phyloP scores from a whole-genome alignment of 2,797 vertebrate genomes.

The Xenopus petersii region DNA sequence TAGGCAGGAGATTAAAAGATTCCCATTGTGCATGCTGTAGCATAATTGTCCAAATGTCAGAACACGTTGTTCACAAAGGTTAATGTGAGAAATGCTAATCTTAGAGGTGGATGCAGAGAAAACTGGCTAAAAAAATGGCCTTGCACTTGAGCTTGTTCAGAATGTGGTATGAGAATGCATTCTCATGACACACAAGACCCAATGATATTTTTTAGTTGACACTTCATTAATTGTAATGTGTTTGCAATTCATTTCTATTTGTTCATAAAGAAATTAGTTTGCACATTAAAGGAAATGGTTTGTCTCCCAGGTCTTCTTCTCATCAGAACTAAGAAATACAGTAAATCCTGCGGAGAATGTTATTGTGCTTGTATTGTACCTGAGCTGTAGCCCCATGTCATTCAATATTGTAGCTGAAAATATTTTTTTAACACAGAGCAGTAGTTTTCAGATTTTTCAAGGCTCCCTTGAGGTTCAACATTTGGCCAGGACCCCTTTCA shows the following conservation, averaged over 20 bases:
- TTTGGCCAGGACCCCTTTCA: too few species aligned
- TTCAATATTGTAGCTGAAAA: too few species aligned
- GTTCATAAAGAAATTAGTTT: not conserved
- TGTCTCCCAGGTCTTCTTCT: too few species aligned
- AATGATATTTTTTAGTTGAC: not conserved
- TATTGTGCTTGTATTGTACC: too few species aligned
- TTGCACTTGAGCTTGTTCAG: slow-evolving; percentile 2
- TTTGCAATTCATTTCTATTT: not conserved
- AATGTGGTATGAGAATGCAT: not conserved
- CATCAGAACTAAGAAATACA: too few species aligned
- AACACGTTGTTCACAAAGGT: slow-evolving; percentile 37
- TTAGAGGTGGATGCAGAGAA: slow-evolving; percentile 23
- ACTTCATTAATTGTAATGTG: not conserved
- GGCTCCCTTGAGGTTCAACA: too few species aligned
- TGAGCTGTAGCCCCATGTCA: too few species aligned
- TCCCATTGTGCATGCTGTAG: slow-evolving; percentile 37
- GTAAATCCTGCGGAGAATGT: too few species aligned
- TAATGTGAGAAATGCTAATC: slow-evolving; percentile 42
- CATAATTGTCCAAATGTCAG: slow-evolving; percentile 45
- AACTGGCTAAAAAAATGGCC: slow-evolving; percentile 17
- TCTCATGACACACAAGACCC: slow-evolving; percentile 1
- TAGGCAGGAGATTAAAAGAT: slow-evolving; percentile 38
- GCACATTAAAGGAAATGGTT: too few species aligned
- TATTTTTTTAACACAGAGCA: too few species aligned
- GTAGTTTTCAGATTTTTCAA: too few species aligned